These are phyloP conservation scores for Molossus molossus DNA, from an alignment of 2,797 vertebrate genomes.

Conservation along the genomic window DNA sequence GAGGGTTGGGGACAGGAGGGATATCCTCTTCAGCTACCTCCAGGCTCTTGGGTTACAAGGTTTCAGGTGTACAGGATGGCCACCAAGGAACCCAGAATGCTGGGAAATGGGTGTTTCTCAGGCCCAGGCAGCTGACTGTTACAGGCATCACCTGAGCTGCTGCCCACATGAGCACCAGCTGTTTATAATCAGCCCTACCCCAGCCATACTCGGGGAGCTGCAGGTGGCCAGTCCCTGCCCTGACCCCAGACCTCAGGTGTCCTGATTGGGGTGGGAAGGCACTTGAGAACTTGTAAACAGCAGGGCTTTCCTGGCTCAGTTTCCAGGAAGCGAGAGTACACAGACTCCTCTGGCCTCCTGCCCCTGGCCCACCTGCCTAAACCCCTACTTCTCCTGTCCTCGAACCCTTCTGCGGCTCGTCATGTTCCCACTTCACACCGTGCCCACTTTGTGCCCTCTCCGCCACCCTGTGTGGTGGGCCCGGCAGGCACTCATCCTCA, in stretches of 20 bases:
- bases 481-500: neutral
- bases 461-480: neutral
- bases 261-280: neutral
- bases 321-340: constrained; percentile 40
- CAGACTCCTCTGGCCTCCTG: neutral
- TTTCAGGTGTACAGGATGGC: neutral
- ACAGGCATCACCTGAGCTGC: neutral
- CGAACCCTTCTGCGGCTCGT: neutral
- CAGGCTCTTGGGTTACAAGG: neutral
- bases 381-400: rapidly evolving
- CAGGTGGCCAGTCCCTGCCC: neutral
- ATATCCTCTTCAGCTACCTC: neutral
- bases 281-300: neutral
- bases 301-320: neutral
- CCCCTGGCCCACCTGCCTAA: neutral
- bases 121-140: neutral
- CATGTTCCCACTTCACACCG: neutral
- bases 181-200: neutral
- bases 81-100: neutral
- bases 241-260: neutral
- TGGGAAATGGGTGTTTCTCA: neutral
- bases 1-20: neutral
- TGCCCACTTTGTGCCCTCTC: neutral
- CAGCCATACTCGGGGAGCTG: neutral
- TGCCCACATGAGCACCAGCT: neutral